Evolutionary conservation across 2,888 invertebrate species (phyloP).

Genomic region (Cephus runcator): DNA sequence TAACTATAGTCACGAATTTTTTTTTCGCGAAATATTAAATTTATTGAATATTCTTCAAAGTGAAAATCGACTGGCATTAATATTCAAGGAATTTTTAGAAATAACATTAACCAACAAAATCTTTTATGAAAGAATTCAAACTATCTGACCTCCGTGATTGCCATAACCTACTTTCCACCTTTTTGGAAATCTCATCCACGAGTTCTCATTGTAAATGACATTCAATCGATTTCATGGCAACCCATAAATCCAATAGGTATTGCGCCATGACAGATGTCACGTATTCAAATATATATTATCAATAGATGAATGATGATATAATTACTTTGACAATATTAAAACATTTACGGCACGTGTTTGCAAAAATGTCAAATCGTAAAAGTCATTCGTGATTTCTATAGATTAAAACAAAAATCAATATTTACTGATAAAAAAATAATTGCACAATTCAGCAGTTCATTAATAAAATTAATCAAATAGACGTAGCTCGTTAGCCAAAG

Average conservation of each 20-base stretch:
- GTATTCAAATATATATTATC: not conserved
- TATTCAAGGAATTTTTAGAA: not conserved
- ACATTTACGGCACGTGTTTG: not conserved
- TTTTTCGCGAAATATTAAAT: not conserved
- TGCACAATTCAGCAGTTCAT: not conserved
- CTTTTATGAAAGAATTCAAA: not conserved
- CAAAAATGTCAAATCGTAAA: not conserved
- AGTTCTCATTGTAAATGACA: not conserved
- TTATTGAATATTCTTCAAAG: not conserved
- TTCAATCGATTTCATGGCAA: not conserved
- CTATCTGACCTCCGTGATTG: not conserved
- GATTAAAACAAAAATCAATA: not conserved
- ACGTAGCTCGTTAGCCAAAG: not conserved
- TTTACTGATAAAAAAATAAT: not conserved
- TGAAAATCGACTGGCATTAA: not conserved
- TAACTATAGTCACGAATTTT: not conserved
- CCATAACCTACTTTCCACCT: not conserved
- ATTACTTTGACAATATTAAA: not conserved
- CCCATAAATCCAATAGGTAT: not conserved
- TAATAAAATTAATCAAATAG: not conserved
- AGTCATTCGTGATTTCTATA: not conserved
- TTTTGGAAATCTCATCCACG: not conserved
- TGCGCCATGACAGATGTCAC: not conserved
- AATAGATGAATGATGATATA: not conserved
- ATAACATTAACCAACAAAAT: not conserved